Evolutionary conservation across 2,888 invertebrate species (phyloP).

Genomic region (Chironomus riparius): DNA sequence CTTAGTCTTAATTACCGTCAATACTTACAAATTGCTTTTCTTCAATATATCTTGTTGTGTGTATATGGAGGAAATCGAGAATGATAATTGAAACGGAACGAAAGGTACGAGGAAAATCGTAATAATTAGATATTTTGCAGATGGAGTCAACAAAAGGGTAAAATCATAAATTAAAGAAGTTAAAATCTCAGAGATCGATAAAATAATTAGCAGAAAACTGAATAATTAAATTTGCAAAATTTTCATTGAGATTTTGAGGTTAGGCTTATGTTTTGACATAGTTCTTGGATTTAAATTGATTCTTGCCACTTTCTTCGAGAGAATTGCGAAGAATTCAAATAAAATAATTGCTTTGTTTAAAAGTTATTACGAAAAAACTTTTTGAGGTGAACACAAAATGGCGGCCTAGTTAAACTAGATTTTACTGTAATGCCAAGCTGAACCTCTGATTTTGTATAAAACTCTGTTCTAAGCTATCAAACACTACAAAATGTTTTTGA

Average conservation of each 20-base stretch:
- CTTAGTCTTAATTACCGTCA: not conserved
- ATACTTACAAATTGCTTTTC: not conserved
- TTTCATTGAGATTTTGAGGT: too few relatives aligned
- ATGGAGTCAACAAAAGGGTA: not conserved
- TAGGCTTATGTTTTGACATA: too few relatives aligned
- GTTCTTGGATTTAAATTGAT: too few relatives aligned
- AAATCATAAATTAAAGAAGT: not conserved
- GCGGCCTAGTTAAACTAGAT: not conserved
- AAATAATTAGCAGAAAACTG: slow-evolving; percentile 1
- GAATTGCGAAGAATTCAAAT: too few relatives aligned
- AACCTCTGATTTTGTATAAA: too few relatives aligned
- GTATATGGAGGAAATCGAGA: not conserved
- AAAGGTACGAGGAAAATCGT: not conserved
- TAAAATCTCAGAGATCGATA: not conserved
- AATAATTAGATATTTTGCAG: not conserved
- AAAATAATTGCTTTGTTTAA: too few relatives aligned
- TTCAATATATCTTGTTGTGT: not conserved
- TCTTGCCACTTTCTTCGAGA: too few relatives aligned
- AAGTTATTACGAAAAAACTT: too few relatives aligned
- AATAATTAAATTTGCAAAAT: not conserved
- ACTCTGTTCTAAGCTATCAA: too few relatives aligned
- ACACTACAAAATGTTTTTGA: too few relatives aligned
- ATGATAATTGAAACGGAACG: not conserved
- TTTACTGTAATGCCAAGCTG: too few relatives aligned
- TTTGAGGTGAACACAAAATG: not conserved